A percentile compares a stretch with the other conserved stretches of the same genome.
phyloP scores from a whole-genome alignment of 2,113 vertebrate species.

The Gasterosteus nipponicus region DNA sequence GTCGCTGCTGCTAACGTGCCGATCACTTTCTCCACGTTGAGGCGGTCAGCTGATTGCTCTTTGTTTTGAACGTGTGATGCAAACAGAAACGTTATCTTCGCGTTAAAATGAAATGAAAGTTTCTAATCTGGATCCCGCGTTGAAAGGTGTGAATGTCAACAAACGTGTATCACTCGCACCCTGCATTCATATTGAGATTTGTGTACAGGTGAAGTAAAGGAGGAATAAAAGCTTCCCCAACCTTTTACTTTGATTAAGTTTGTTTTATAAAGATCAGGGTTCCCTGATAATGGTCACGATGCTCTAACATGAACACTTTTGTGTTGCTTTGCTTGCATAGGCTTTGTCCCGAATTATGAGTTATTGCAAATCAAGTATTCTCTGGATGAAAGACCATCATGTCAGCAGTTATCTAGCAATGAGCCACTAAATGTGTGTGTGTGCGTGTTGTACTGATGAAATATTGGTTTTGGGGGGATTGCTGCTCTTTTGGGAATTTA shows the following conservation, averaged over 20 bases:
- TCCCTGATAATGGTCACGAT: neutral
- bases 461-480: neutral
- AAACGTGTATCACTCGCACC: neutral
- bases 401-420: neutral
- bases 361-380: neutral
- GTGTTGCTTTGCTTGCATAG: neutral
- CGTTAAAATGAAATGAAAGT: neutral
- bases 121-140: neutral
- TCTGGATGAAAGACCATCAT: neutral
- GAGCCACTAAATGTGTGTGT: neutral
- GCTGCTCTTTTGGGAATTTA: neutral
- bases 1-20: slow-evolving; percentile 15
- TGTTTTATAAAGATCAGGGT: neutral
- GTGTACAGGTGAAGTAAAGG: neutral
- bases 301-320: neutral
- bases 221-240: neutral
- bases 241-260: neutral
- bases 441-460: neutral
- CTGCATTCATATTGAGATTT: neutral
- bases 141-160: neutral
- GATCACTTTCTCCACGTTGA: slow-evolving; percentile 35
- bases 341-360: neutral
- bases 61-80: slow-evolving; percentile 44
- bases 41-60: slow-evolving; percentile 69
- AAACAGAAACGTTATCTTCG: neutral